Evolutionary conservation across 1,140 invertebrate genomes (phyloP), one percentile per base, ranked within the genome.

Genomic region (Leptonema lineaticorne): DNA sequence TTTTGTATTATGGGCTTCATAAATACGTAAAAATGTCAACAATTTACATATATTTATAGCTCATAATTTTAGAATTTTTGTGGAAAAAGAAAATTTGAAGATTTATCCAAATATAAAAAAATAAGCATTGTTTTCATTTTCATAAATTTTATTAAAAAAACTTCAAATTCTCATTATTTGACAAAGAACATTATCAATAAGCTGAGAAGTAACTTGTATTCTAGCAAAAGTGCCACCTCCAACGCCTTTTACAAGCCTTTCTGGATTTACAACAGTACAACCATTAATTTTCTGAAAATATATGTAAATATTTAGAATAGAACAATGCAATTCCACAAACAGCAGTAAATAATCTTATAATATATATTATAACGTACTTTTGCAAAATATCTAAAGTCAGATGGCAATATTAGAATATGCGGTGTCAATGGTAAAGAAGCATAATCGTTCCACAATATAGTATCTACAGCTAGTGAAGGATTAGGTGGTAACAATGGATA

Each of bases 201-300:
- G 56, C 22, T 74, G 50, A 16, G 66, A 63, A 1, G 73, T 65
- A 20, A 82, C 68, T 5, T 77, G 70, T 6, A 88, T 73, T 4
- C 84, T 78, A 0, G 83, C 83, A 74, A 87, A 88, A 7, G 85
- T 87, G 9, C 86, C 87, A 3, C 75, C 85, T 27, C 78, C 79
- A 14, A 75, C 82, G 63, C 90, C 90, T 79, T 94, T 94, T 0
- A 86, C 84, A 41, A 95, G 76, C 67, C 87, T 84, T 73, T 93
- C 93, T 0, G 94, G 93, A 84, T 97, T 97, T 4, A 97, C 78
- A 7, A 92, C 88, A 20, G 94, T 78, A 72, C 90, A 92, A 2
- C 88, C 89, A 70, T 89, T 85, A 14, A 93, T 84, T 67, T 89
- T 79, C 88, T 93, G 77, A 7, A 82, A 83, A 67, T 69, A 63